Conservation (phyloP, 2,797 vertebrate species). For the Syndactyla subalaris region DNA sequence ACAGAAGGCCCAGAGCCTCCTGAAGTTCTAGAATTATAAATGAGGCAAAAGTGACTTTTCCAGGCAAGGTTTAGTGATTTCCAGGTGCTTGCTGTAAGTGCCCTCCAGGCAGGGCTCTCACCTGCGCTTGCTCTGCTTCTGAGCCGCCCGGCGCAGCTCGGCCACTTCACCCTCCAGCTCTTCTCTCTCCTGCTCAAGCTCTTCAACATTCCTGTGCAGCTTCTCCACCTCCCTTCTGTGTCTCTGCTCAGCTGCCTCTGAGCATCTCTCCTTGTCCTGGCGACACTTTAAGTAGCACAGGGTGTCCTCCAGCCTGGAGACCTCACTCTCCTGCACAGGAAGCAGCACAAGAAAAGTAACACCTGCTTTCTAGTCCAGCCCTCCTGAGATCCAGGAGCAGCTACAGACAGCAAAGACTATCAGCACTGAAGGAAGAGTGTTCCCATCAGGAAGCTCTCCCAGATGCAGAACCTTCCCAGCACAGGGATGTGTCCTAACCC, state of each 20-base stretch:
- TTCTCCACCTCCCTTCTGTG: slow-evolving; percentile 55
- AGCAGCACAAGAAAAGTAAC: not conserved
- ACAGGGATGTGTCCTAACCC: not conserved
- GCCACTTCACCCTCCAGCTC: slow-evolving; percentile 75
- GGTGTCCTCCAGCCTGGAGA: slow-evolving; percentile 73
- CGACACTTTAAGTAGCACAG: slow-evolving; percentile 71
- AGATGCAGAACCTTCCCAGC: not conserved
- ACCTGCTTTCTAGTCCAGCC: not conserved
- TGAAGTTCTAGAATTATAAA: not conserved
- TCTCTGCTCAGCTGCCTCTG: slow-evolving; percentile 9
- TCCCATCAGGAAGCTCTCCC: not conserved
- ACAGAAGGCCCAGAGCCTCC: rapidly evolving
- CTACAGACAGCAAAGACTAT: not conserved
- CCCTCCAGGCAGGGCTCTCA: slow-evolving; percentile 33
- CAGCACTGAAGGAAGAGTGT: not conserved
- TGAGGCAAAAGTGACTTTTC: rapidly evolving
- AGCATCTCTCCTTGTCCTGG: slow-evolving; percentile 43
- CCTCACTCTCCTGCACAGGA: slow-evolving; percentile 73
- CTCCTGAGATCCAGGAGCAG: not conserved
- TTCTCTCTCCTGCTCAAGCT: slow-evolving; percentile 72
- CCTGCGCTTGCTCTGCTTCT: slow-evolving; percentile 70
- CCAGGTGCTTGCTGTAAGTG: rapidly evolving
- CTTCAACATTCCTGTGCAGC: slow-evolving; percentile 59
- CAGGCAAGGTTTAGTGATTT: not conserved
- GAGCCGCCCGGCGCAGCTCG: slow-evolving; percentile 69